phyloP scores from a whole-genome alignment of 2,797 vertebrate species.

The Artibeus lituratus region DNA sequence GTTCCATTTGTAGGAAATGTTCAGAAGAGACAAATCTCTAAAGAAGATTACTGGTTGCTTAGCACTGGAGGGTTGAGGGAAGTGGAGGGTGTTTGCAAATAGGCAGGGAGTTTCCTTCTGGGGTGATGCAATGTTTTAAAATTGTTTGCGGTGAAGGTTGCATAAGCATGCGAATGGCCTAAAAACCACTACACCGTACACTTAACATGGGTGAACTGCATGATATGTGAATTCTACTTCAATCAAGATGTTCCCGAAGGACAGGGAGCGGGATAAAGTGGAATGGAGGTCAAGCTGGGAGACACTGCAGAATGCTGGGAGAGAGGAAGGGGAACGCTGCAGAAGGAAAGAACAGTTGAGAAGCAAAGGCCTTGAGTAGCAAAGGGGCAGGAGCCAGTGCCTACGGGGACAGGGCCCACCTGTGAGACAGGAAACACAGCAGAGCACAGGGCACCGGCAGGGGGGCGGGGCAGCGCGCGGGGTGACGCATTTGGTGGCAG shows the following conservation, averaged over 20 bases:
- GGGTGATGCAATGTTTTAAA: slow-evolving; percentile 19
- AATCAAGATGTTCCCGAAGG: neutral
- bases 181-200: neutral
- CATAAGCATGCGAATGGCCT: neutral
- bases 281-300: neutral
- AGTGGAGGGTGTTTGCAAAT: neutral
- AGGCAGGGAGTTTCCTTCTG: neutral
- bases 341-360: neutral
- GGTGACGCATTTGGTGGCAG: neutral
- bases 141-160: neutral
- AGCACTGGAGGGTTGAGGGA: neutral
- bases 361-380: neutral
- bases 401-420: no score
- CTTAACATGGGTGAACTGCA: neutral
- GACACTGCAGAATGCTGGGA: neutral
- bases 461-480: no score
- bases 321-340: neutral
- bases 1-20: neutral
- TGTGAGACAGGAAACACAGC: neutral
- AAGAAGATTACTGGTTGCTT: neutral
- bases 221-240: neutral
- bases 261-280: neutral
- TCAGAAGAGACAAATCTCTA: neutral
- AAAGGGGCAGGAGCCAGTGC: neutral
- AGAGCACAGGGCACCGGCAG: neutral